Evolutionary conservation across 2,113 vertebrate species (phyloP), one percentile per base, ranked within the genome.

Genomic region (Lepidiolamprologus cunningtoni): DNA sequence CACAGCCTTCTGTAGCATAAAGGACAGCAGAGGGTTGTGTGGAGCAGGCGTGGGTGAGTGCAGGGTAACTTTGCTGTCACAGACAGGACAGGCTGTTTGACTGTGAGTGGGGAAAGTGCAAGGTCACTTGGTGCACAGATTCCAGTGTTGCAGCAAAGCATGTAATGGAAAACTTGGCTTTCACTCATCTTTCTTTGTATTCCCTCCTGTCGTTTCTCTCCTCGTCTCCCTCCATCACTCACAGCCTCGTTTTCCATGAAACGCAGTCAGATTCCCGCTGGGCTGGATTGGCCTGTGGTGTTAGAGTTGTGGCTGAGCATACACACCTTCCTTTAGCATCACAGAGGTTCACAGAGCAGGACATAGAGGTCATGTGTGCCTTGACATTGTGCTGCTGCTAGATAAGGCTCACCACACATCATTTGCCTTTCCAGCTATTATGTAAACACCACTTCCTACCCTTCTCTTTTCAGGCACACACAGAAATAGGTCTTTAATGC

Each of bases 141-240:
- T 96, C 93, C 94, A 91, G 57, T 68, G 85, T 57, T 93, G 89
- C 95, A 96, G 88, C 68, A 93, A 91, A 92, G 94, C 95, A 91
- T 94, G 92, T 93, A 95, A 95, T 94, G 92, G 87, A 88, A 78
- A 83, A 84, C 82, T 95, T 94, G 91, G 92, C 92, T 33, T 81
- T 63, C n/a, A 6, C 57, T 83, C 84, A 2, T 57, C 40, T 58
- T 52, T 47, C 50, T 8, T 40, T 80, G 42, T 45, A 26, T 63
- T 33, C 17, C 26, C 54, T 81, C n/a, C 16, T 50, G 31, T 76
- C 40, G 8, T 33, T 54, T n/a, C 26, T 33, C 23, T 83, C 23
- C 50, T 14, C 8, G 17, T 47, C 82, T 83, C 71, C 78, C 26
- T 55, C 68, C 47, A 13, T 54, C 13, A 13, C 23, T 73, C 9